Percentiles rank a stretch among this genome's conserved stretches.
Conservation (phyloP, 2,888 invertebrate species). For the Eulithis testata region DNA sequence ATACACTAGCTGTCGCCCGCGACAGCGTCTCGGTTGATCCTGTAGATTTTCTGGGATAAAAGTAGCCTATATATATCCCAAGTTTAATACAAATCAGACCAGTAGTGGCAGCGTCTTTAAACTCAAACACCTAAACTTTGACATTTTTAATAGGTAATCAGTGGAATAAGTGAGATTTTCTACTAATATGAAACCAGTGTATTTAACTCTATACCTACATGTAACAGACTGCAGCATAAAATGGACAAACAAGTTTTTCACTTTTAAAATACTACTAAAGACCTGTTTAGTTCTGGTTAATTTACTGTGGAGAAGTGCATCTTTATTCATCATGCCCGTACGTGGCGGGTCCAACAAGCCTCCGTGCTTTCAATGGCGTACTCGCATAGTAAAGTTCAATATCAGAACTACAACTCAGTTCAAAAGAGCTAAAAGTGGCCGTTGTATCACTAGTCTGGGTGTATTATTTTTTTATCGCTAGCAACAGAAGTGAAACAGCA, state of each 20-base stretch:
- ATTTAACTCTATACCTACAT: neutral
- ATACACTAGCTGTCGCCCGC: neutral
- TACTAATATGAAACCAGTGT: neutral
- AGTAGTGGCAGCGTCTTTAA: too few species aligned
- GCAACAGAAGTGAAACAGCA: too few species aligned
- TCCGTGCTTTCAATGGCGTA: conserved; percentile 23
- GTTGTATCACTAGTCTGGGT: too few species aligned
- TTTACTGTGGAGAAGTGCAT: conserved; percentile 31
- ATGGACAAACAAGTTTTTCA: conserved; percentile 16
- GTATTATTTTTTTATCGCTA: too few species aligned
- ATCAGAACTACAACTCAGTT: conserved; percentile 5
- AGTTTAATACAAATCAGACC: too few species aligned
- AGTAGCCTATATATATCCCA: too few species aligned
- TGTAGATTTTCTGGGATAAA: too few species aligned
- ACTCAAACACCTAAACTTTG: too few species aligned
- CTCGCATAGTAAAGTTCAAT: conserved; percentile 6
- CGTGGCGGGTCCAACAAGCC: conserved; percentile 39
- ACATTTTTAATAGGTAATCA: too few species aligned
- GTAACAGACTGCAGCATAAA: neutral
- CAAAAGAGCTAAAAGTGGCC: too few species aligned
- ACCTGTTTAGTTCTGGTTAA: conserved; percentile 29
- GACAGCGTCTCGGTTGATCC: too few species aligned
- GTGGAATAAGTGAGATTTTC: too few species aligned
- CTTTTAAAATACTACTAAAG: conserved; percentile 24
- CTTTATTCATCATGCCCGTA: conserved; percentile 31